Evolutionary conservation across 2,113 vertebrate genomes (phyloP).

Genomic region (Oncorhynchus masou): DNA sequence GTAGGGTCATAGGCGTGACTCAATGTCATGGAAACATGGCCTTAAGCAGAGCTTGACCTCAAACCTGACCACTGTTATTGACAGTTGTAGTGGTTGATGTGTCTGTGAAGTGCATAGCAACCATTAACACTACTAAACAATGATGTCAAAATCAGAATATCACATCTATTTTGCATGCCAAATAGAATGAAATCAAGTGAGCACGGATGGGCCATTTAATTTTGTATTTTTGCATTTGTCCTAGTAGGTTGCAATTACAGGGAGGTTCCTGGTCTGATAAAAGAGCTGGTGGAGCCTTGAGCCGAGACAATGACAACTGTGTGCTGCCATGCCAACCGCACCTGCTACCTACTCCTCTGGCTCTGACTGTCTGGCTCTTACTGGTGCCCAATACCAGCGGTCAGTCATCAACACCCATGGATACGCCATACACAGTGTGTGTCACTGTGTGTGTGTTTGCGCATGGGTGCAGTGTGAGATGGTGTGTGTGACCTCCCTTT

Average conservation of each 20-base stretch:
- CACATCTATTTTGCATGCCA: not conserved
- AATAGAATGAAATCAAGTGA: not conserved
- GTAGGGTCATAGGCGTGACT: too few relatives aligned
- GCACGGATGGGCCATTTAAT: not conserved
- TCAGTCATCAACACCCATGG: not conserved
- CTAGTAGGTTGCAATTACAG: not conserved
- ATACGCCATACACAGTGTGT: not conserved
- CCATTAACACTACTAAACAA: too few relatives aligned
- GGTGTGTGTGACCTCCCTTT: too few relatives aligned
- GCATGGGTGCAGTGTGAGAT: not conserved
- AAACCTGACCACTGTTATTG: too few relatives aligned
- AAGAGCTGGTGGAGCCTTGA: too few relatives aligned
- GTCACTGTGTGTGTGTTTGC: not conserved
- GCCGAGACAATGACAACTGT: not conserved
- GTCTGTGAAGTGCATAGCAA: too few relatives aligned
- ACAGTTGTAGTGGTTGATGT: too few relatives aligned
- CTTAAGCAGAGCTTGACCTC: too few relatives aligned
- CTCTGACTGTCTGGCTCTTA: not conserved
- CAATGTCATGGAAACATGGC: not conserved
- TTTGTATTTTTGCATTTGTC: not conserved
- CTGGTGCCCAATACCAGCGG: not conserved
- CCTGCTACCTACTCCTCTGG: not conserved
- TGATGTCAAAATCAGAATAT: not conserved
- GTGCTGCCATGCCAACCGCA: not conserved
- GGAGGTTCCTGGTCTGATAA: constrained; percentile 5